Base-by-base conservation (phyloP, 2,113 vertebrate genomes). In the Osmerus eperlanus region DNA sequence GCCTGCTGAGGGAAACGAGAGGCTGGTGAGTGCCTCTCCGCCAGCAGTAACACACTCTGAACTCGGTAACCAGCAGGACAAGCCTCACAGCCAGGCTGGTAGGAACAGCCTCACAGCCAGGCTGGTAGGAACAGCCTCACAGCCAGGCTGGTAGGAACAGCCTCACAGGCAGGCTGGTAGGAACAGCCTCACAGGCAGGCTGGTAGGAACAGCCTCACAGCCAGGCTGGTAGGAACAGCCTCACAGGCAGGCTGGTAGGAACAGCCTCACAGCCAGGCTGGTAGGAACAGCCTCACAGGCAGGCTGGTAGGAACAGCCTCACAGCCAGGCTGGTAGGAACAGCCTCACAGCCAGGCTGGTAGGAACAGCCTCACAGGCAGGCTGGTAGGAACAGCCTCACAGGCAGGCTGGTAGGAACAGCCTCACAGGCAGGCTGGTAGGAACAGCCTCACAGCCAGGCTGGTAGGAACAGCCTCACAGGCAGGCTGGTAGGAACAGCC, bases 21-120 rank as follows among this genome's bases (percentile, higher is more conserved):
- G 65, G 54, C 78, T 74, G 74, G 75, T 71, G 78, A 86, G 83
- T 79, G 79, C 41, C 72, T 79, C 78, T 83, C 73, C 71, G 74
- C 78, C 76, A 81, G 55, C 70, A 68, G 77, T 60, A 72, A 78
- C 66, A 77, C 65, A 79, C 59, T 11, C 67, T 36, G 67, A 71
- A 65, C 65, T 72, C 64, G 11, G 63, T 70, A 36, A 68, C 58
- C 67, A 36, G 41, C 51, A 52, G 69, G 70, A 77, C 78, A 53
- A 58, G 58, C 80, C 78, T 80, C 65, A 60, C 59, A 32, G 23
- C 23, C 7, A 63, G 61, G 25, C 61, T 36, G 32, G 32, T 6
- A 7, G 32, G 32, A 36, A 36, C 4, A 36, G 32, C 32, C 32
- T 6, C 56, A 28, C 62, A 77, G 63, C 62, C 25, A 3, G 2